Conservation (phyloP, 2,888 invertebrate species). For the Pterobdella sp. region DNA sequence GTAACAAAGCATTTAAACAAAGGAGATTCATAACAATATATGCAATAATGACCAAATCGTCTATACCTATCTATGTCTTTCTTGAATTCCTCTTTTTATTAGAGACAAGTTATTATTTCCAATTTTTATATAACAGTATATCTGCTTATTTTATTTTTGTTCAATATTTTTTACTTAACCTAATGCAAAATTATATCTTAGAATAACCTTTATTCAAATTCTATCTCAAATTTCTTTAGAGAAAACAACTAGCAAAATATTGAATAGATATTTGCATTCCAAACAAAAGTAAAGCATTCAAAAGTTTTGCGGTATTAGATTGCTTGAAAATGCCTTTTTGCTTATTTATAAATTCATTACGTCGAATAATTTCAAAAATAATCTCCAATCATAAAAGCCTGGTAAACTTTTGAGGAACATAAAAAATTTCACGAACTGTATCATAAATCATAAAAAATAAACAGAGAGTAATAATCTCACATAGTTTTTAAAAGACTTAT, state of each 20-base stretch:
- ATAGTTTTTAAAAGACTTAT: too few relatives aligned
- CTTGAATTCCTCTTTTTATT: neutral
- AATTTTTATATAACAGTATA: neutral
- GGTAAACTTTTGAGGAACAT: too few relatives aligned
- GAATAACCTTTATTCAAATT: neutral
- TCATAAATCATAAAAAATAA: too few relatives aligned
- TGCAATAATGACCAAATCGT: too few relatives aligned
- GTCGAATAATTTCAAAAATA: too few relatives aligned
- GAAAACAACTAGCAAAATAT: constrained; percentile 5
- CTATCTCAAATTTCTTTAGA: neutral
- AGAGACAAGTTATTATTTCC: neutral
- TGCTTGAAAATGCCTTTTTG: neutral
- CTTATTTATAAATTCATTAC: too few relatives aligned
- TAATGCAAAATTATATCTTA: neutral
- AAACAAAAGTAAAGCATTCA: neutral
- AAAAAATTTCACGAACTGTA: too few relatives aligned
- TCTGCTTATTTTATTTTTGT: neutral
- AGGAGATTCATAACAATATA: too few relatives aligned
- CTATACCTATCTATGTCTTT: neutral
- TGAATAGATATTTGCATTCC: neutral
- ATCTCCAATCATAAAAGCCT: too few relatives aligned
- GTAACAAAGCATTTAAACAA: too few relatives aligned
- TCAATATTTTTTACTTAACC: neutral
- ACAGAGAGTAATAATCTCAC: too few relatives aligned
- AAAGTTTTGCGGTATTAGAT: neutral